Percentiles rank a stretch among this genome's conserved stretches.
These are phyloP conservation scores for Pristionchus fissidentatus DNA, from an alignment of 2,888 invertebrate species.

Conservation along the genomic window DNA sequence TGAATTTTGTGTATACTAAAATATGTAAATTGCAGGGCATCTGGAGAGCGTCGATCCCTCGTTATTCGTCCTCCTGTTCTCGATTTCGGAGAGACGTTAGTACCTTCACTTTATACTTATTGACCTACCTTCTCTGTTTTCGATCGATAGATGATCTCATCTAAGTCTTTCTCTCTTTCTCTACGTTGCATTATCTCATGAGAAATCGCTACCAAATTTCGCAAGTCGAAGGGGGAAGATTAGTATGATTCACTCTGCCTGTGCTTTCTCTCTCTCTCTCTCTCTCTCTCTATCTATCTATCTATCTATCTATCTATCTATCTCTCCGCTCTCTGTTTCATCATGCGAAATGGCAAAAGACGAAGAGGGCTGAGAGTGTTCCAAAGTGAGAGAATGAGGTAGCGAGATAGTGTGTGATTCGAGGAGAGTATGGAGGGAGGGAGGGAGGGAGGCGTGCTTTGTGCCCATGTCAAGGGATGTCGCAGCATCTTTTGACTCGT, in stretches of 20 bases:
- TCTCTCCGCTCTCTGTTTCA: background rate
- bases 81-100: slow-evolving; percentile 63
- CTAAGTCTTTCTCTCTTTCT: background rate
- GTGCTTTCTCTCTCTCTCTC: background rate
- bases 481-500: background rate
- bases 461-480: background rate
- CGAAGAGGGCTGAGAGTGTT: too few relatives aligned
- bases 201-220: background rate
- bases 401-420: background rate
- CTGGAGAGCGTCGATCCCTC: slow-evolving; percentile 42
- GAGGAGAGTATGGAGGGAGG: background rate
- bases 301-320: background rate
- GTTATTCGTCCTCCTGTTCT: slow-evolving; percentile 62
- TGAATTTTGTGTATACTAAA: background rate
- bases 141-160: too few relatives aligned
- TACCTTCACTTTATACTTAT: too few relatives aligned
- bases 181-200: background rate
- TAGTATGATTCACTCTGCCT: background rate
- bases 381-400: background rate
- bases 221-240: background rate
- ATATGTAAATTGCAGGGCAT: background rate
- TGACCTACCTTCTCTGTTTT: too few relatives aligned
- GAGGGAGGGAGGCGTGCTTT: background rate
- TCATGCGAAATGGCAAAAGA: too few relatives aligned
- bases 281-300: background rate